Percentiles rank a stretch among this genome's conserved stretches.
These are phyloP conservation scores for Oriolus oriolus DNA, from an alignment of 2,113 vertebrate genomes.

Conservation along the genomic window DNA sequence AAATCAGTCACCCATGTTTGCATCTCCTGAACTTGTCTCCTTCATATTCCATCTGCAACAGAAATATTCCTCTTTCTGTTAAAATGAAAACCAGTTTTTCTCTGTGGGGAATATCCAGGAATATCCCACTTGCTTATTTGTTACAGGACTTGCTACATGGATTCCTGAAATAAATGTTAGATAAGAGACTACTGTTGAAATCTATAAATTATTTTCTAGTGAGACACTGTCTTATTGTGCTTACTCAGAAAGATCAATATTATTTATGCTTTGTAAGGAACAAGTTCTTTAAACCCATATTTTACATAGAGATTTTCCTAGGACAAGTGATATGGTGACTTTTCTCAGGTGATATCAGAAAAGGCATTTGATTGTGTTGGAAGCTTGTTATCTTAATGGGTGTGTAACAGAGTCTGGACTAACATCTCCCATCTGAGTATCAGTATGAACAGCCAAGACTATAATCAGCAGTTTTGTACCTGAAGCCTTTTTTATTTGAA, in stretches of 20 bases:
- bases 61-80: neutral
- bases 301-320: neutral
- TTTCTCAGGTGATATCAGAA: neutral
- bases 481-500: neutral
- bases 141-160: neutral
- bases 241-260: neutral
- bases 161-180: neutral
- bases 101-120: neutral
- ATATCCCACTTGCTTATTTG: neutral
- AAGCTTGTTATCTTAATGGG: neutral
- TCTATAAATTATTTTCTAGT: neutral
- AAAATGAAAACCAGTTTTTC: neutral
- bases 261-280: neutral
- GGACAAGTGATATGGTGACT: neutral
- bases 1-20: neutral
- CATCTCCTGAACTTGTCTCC: neutral
- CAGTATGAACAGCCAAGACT: neutral
- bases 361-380: neutral
- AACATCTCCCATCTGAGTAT: neutral
- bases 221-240: neutral
- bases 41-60: neutral
- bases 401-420: neutral
- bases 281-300: neutral
- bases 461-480: neutral
- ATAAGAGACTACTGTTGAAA: neutral